phyloP scores from a whole-genome alignment of 1,140 invertebrate genomes.

The Brachionus manjavacas region DNA sequence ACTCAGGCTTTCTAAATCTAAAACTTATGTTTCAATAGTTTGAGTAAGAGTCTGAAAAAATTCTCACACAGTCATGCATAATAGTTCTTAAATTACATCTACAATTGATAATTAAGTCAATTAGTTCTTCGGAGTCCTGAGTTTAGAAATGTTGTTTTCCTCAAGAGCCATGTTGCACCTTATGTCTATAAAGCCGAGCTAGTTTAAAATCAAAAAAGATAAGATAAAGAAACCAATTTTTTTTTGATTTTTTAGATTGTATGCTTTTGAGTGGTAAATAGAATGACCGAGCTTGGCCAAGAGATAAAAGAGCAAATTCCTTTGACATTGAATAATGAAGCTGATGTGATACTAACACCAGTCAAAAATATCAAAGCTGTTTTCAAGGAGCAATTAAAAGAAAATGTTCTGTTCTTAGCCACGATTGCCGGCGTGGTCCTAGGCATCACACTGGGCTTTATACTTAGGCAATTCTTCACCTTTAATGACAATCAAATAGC shows the following conservation, averaged over 20 bases:
- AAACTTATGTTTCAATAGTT: slow-evolving; percentile 11
- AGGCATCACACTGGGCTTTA: slow-evolving; percentile 26
- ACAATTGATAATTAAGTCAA: background rate
- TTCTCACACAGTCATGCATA: background rate
- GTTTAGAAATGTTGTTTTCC: background rate
- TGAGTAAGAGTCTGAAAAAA: background rate
- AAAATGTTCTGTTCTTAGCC: slow-evolving; percentile 8
- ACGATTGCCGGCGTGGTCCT: slow-evolving; percentile 36
- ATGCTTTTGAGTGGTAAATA: background rate
- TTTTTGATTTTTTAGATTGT: background rate
- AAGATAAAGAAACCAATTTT: too few relatives aligned
- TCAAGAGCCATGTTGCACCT: background rate
- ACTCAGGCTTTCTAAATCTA: background rate
- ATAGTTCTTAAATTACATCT: background rate
- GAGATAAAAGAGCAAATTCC: background rate
- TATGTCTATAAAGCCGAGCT: background rate
- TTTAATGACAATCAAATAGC: slow-evolving; percentile 33
- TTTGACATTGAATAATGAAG: background rate
- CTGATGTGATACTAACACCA: background rate
- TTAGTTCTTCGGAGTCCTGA: background rate
- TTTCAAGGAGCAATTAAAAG: slow-evolving; percentile 37
- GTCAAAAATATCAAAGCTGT: slow-evolving; percentile 1
- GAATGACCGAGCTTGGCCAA: background rate
- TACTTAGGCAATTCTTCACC: background rate
- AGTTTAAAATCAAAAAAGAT: background rate